These are phyloP conservation scores for Myocastor coypus DNA, from an alignment of 2,113 vertebrate genomes.

Conservation along the genomic window DNA sequence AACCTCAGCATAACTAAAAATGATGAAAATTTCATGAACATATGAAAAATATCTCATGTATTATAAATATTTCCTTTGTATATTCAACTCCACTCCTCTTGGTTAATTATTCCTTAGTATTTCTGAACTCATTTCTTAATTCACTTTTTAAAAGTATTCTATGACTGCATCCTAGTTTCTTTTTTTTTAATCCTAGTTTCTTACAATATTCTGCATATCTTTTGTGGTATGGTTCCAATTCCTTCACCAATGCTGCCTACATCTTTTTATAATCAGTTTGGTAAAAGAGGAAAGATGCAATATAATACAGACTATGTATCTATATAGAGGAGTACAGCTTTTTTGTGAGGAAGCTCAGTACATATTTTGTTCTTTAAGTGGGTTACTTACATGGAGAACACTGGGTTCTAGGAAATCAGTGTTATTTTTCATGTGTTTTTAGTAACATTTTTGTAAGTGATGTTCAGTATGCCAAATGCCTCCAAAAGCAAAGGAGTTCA, in stretches of 20 bases:
- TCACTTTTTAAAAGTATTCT: conserved; percentile 58
- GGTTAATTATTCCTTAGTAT: conserved; percentile 69
- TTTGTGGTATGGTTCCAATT: conserved; percentile 23
- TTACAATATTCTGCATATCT: conserved; percentile 54
- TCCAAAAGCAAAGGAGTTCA: background rate
- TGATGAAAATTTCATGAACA: conserved; percentile 58
- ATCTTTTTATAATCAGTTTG: conserved; percentile 8
- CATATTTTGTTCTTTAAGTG: background rate
- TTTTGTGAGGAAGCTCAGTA: background rate
- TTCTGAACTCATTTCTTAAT: conserved; percentile 68
- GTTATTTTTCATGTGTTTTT: conserved; percentile 38
- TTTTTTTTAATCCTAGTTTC: conserved; percentile 63
- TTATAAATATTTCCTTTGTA: conserved; percentile 65
- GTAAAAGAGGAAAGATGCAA: background rate
- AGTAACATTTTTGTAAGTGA: background rate
- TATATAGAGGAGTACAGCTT: background rate
- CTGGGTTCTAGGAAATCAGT: background rate
- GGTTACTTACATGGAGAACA: background rate
- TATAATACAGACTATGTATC: background rate
- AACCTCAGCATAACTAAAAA: conserved; percentile 55
- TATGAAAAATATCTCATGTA: conserved; percentile 60
- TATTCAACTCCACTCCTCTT: conserved; percentile 37
- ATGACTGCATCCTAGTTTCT: conserved; percentile 55
- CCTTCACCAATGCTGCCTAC: background rate
- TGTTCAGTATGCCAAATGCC: background rate